Base-by-base conservation (phyloP, 2,888 invertebrate genomes). In the Dilophus febrilis region DNA sequence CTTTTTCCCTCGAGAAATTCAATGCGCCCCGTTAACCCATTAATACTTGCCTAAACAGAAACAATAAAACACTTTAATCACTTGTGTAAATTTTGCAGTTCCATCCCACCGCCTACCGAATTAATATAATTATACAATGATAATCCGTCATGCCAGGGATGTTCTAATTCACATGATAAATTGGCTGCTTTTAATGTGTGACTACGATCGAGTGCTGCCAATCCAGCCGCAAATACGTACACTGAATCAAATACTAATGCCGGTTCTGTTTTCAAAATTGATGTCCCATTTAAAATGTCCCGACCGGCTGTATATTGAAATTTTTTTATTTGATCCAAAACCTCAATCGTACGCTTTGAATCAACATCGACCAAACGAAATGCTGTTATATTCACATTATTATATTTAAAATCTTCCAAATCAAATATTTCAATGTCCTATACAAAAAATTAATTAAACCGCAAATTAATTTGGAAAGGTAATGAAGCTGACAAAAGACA, bases 341-440 rank as follows among this genome's bases (percentile, higher is more conserved):
- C 71, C 45, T 83, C 82, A 44, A 71, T 71, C 40, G 84, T 83
- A 49, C 74, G 73, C 28, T 77, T 72, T 22, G 82, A 77, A 40
- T 77, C 79, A 4, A 84, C 71, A 55, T 88, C 86, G 3, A 88
- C 86, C 46, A 92, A 65, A 34, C 91, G 71, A 68, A 88, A 91
- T 1, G 90, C 87, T n/a, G 90, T 91, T 66, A 92, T 87, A 61
- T 92, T 92, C 31, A 91, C 90, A 34, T 82, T 79, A 56, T 92
- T 92, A 66, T 92, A 90, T 55, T 84, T 84, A 61, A 90, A 92
- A 55, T 87, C 87, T 59, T 87, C 87, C 45, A 88, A 64, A 53
- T 87, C 86, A 53, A 82, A 86, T 11, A 85, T 75, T 56, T 87
- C 87, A 56, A 87, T 74, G 53, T 87, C 87, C 87, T 87, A 58